Evolutionary conservation across 2,113 vertebrate genomes (phyloP), one percentile per base, ranked within the genome.

Genomic region (Protobothrops mucrosquamatus): DNA sequence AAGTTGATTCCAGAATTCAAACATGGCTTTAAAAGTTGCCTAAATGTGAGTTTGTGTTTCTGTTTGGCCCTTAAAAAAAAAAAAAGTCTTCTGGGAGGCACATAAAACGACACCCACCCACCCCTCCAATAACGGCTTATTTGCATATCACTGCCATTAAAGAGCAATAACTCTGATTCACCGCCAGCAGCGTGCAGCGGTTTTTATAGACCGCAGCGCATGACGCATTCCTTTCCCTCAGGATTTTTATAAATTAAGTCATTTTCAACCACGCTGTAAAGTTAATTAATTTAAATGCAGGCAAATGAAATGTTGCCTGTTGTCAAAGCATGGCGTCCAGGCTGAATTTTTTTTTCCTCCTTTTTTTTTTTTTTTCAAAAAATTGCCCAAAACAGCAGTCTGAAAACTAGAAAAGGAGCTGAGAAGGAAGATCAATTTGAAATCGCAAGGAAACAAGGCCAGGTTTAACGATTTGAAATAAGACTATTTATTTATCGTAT

Each of bases 261-360:
- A 87, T 93, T 90, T 93, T 61, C n/a, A 7, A 87, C 46, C 24
- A 90, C 74, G 43, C 39, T 51, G 54, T 90, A 52, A 87, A 87
- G 89, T 61, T 93, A 93, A 93, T 93, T 93, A 93, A 93, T 93
- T 93, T 93, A 93, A 93, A 90, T 15, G 56, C 89, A 87, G 74
- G 89, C 46, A 93, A 86, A 90, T 90, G 85, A 93, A 93, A 90
- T 34, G 61, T 39, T 64, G 56, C 56, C 92, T 57, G 6, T 93
- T 93, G 92, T 89, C 89, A 12, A 22, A 64, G 89, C 3, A 2
- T 24, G 4, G 43, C 34, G 88, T 89, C 88, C 55, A 11, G 43
- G 92, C 74, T 43, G 61, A 85, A 54, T 52, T 39, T 43, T 86
- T 90, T 64, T 24, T 23, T 51, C 18, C 11, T 64, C n/a, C n/a